These are phyloP conservation scores for Alligator mississippiensis DNA, from an alignment of 2,113 vertebrate genomes.

Conservation along the genomic window DNA sequence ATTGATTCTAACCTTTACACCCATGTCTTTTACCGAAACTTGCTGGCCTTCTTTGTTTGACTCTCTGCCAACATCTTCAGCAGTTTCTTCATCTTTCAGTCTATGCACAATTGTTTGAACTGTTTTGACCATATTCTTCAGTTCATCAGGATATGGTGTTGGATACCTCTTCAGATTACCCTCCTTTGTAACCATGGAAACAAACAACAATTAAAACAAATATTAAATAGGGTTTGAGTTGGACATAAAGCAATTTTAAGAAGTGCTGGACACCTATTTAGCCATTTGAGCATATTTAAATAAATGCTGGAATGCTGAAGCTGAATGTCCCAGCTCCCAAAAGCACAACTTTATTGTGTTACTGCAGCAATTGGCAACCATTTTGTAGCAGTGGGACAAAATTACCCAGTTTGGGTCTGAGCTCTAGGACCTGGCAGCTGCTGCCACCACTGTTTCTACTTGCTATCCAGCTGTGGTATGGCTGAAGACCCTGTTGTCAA, in stretches of 20 bases:
- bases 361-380: too few relatives aligned
- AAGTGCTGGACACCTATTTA: background rate
- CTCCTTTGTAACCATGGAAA: constrained; percentile 81
- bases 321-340: background rate
- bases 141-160: constrained; percentile 96
- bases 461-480: too few relatives aligned
- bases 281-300: background rate
- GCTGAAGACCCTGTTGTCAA: too few relatives aligned
- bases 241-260: background rate
- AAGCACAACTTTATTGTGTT: background rate
- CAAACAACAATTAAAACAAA: background rate
- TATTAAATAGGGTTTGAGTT: background rate
- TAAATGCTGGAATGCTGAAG: background rate
- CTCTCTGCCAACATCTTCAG: constrained; percentile 85
- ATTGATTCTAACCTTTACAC: constrained; percentile 86
- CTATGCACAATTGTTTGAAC: constrained; percentile 96
- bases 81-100: constrained; percentile 93
- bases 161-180: constrained; percentile 98
- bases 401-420: too few relatives aligned
- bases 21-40: constrained; percentile 87
- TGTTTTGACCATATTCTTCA: constrained; percentile 99
- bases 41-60: constrained; percentile 84
- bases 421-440: too few relatives aligned
- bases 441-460: too few relatives aligned
- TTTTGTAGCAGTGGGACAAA: too few relatives aligned